These are phyloP conservation scores for Macroteleia sp. DNA, from an alignment of 2,888 invertebrate genomes.

Conservation along the genomic window DNA sequence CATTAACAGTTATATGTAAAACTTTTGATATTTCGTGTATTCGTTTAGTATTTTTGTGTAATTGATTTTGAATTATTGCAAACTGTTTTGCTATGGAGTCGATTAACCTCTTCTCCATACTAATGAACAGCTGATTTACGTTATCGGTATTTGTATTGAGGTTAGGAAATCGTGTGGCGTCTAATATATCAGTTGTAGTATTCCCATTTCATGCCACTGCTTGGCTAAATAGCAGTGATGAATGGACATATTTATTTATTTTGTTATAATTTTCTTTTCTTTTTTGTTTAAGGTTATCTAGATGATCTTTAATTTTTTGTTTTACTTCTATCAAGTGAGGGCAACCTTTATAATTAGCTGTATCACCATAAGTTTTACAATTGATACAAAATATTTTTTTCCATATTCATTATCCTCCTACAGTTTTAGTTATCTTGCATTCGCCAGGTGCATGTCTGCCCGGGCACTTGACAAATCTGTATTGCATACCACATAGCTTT, in stretches of 20 bases:
- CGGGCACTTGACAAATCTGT: conserved; percentile 51
- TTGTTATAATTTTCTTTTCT: neutral
- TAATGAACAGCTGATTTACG: neutral
- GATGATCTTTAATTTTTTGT: conserved; percentile 13
- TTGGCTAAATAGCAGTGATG: neutral
- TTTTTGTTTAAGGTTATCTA: conserved; percentile 2
- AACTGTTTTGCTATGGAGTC: neutral
- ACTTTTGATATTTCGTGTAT: neutral
- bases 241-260: neutral
- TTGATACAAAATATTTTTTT: conserved; percentile 25
- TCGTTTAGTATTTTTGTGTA: neutral
- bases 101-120: neutral
- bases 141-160: neutral
- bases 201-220: no score
- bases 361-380: conserved; percentile 34
- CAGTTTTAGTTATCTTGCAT: conserved; percentile 10
- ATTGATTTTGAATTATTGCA: neutral
- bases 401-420: neutral
- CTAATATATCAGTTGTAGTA: no score
- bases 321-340: conserved; percentile 6
- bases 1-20: conserved; percentile 1
- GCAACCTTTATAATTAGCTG: conserved; percentile 59
- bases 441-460: conserved; percentile 25
- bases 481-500: conserved; percentile 14
- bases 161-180: no score